These are phyloP conservation scores for Asobara japonica DNA, from an alignment of 1,140 invertebrate species.

Conservation along the genomic window DNA sequence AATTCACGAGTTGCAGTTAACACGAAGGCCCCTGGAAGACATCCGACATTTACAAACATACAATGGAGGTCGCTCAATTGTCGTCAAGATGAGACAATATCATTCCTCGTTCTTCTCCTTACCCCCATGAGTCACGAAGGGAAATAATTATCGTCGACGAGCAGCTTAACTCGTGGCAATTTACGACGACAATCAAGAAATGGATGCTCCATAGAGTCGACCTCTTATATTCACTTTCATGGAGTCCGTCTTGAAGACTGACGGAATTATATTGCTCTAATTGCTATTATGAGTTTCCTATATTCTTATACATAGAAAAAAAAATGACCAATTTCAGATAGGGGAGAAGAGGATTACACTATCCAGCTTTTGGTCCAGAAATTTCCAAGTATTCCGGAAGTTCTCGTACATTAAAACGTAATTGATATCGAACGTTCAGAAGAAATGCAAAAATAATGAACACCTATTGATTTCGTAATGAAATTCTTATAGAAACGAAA, in stretches of 20 bases:
- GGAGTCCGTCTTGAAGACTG: slow-evolving; percentile 7
- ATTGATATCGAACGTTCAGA: too few species aligned
- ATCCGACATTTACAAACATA: background rate
- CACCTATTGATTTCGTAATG: too few species aligned
- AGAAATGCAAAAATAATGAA: too few species aligned
- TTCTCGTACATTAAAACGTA: too few species aligned
- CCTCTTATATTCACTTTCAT: background rate
- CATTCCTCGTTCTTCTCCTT: slow-evolving; percentile 1
- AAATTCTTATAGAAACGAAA: too few species aligned
- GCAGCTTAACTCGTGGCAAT: slow-evolving; percentile 32
- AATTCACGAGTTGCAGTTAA: background rate
- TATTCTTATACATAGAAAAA: too few species aligned
- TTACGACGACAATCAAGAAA: slow-evolving; percentile 22
- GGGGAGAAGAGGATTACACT: too few species aligned
- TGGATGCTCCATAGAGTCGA: background rate
- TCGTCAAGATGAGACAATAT: slow-evolving; percentile 17
- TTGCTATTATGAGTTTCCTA: too few species aligned
- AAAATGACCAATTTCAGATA: too few species aligned
- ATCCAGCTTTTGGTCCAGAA: too few species aligned
- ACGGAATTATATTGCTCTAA: slow-evolving; percentile 9
- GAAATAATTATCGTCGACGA: slow-evolving; percentile 29
- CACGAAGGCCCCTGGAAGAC: background rate
- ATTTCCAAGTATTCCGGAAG: too few species aligned
- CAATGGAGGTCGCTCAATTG: slow-evolving; percentile 10
- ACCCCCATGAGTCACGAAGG: slow-evolving; percentile 27